These are phyloP conservation scores for Xerus rutilus DNA, from an alignment of 2,797 vertebrate genomes.

Conservation along the genomic window DNA sequence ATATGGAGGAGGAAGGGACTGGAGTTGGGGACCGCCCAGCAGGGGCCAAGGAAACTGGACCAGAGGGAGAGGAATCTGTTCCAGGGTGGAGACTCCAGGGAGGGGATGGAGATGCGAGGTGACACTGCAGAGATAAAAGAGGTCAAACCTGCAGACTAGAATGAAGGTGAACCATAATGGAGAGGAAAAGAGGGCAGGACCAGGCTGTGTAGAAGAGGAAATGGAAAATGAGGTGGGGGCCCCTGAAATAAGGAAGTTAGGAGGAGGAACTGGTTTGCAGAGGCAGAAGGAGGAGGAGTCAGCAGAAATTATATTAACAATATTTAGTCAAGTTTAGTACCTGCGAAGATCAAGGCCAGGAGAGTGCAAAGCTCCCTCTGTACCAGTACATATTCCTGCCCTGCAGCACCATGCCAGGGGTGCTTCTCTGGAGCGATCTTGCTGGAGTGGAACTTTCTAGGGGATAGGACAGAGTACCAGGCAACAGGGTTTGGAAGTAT, in stretches of 20 bases:
- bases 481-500: neutral
- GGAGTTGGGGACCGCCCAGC: neutral
- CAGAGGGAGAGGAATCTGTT: neutral
- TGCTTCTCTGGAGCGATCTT: neutral
- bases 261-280: conserved; percentile 68
- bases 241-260: conserved; percentile 69
- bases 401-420: neutral
- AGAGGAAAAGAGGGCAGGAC: neutral
- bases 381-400: too few relatives aligned
- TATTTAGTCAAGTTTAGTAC: neutral
- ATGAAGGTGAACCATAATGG: neutral
- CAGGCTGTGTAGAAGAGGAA: neutral
- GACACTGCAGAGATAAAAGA: neutral
- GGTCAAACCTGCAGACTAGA: neutral
- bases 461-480: neutral
- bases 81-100: neutral
- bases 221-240: neutral
- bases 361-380: neutral
- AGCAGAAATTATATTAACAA: neutral
- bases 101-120: neutral
- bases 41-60: neutral
- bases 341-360: neutral
- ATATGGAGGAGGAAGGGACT: neutral
- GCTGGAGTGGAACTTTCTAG: neutral
- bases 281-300: neutral